Evolutionary conservation across 2,888 invertebrate genomes (phyloP).

Genomic region (Agrilus biguttatus): DNA sequence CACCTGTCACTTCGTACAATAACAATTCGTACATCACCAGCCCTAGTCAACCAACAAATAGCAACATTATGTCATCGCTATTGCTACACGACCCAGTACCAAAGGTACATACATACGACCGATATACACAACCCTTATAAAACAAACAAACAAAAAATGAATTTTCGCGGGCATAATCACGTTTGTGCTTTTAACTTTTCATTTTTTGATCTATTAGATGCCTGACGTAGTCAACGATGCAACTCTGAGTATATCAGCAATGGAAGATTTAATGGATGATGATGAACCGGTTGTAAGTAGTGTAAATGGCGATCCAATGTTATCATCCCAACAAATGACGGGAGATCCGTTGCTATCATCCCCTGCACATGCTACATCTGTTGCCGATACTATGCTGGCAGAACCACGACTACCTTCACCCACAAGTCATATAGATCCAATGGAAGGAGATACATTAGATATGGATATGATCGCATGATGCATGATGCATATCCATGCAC

Average conservation of each 20-base stretch:
- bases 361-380: conserved; percentile 39
- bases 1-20: conserved; percentile 24
- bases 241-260: conserved; percentile 41
- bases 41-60: conserved; percentile 21
- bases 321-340: conserved; percentile 37
- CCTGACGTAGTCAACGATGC: conserved; percentile 42
- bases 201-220: conserved; percentile 29
- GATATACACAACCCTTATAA: conserved; percentile 1
- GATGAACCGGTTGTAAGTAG: conserved; percentile 28
- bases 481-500: conserved; percentile 7
- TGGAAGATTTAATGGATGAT: conserved; percentile 44
- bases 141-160: not conserved
- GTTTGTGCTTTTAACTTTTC: too few species aligned
- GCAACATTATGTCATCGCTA: conserved; percentile 22
- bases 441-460: conserved; percentile 38
- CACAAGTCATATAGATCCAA: conserved; percentile 26
- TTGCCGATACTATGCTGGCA: conserved; percentile 47
- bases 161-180: too few species aligned
- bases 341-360: conserved; percentile 47
- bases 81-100: conserved; percentile 29
- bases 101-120: conserved; percentile 22
- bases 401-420: conserved; percentile 31
- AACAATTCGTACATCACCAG: conserved; percentile 30
- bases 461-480: conserved; percentile 39
- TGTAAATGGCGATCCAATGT: conserved; percentile 32